Base-by-base conservation (phyloP, 2,797 vertebrate genomes). In the Amazonetta brasiliensis region DNA sequence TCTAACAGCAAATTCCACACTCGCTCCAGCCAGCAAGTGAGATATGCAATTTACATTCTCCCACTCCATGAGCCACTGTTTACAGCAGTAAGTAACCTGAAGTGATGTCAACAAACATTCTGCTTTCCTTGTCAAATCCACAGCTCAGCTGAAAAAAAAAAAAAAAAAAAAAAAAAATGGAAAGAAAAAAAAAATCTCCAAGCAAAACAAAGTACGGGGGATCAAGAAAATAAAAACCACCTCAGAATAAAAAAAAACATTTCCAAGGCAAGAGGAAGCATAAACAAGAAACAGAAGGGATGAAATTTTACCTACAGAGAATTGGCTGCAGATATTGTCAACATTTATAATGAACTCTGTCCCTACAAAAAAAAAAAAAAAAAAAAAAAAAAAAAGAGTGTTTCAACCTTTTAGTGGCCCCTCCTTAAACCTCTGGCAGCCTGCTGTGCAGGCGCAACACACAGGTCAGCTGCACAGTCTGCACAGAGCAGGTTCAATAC, bases 31-130 rank as follows among this genome's bases (percentile, higher is more conserved):
- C 46, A 84, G 28, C 8, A 44, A 66, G 41, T 0, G 1, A 84
- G 25, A n/a, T 44, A 46, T 31, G 3, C n/a, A 74, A 81, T 39
- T 84, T 74, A 48, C 7, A 2, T 48, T 89, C 54, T 55, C 33
- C n/a, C 48, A 48, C 2, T 2, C 41, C 50, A 69, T 52, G 31
- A 86, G 50, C 68, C 18, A 20, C 56, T 54, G 31, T 54, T 68
- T 74, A 58, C 33, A 58, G 56, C 26, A 30, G 37, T 39, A 35
- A 74, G 66, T 84, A 87, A 87, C 48, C 31, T 66, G 46, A 68
- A 69, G 50, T 35, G 25, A 71, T 89, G 62, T 50, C 66, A 78
- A 87, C 35, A 81, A 63, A 91, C 60, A 54, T 80, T 63, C 46
- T 41, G 22, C 44, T 71, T 71, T 71, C 39, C 14, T 77, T 35